Evolutionary conservation across 2,888 invertebrate species (phyloP).

Genomic region (Hemaris fuciformis): DNA sequence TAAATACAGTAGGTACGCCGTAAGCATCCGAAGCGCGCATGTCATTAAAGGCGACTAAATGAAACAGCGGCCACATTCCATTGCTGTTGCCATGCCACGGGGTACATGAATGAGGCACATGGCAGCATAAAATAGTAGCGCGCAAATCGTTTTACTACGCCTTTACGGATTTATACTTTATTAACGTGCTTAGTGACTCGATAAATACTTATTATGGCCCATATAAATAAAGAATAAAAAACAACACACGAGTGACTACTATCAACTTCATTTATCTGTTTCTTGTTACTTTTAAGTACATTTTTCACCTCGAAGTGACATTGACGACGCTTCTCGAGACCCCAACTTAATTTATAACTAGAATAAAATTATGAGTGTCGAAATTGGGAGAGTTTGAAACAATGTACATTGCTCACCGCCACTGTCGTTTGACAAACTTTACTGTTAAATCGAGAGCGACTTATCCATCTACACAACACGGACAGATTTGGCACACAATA

Average conservation of each 20-base stretch:
- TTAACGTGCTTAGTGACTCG: conserved; percentile 30
- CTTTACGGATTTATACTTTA: conserved; percentile 30
- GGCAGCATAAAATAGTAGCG: conserved; percentile 23
- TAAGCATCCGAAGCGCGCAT: conserved; percentile 7
- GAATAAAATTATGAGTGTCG: conserved; percentile 10
- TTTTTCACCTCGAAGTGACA: neutral
- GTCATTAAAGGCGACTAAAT: conserved; percentile 5
- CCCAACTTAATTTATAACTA: neutral
- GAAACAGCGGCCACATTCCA: conserved; percentile 7
- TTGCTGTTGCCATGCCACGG: conserved; percentile 18
- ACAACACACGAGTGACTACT: neutral
- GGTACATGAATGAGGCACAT: conserved; percentile 17
- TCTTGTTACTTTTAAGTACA: neutral
- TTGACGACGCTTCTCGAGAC: neutral
- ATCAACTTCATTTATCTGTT: neutral
- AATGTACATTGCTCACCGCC: neutral
- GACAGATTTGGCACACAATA: too few species aligned
- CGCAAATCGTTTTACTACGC: conserved; percentile 39
- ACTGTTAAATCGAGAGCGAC: neutral
- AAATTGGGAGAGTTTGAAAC: conserved; percentile 8
- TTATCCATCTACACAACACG: neutral
- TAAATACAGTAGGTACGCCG: neutral
- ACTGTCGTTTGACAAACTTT: neutral
- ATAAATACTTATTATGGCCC: conserved; percentile 16
- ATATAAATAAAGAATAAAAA: neutral